Conservation (phyloP, 2,113 vertebrate genomes). For the Entomyzon cyanotis region DNA sequence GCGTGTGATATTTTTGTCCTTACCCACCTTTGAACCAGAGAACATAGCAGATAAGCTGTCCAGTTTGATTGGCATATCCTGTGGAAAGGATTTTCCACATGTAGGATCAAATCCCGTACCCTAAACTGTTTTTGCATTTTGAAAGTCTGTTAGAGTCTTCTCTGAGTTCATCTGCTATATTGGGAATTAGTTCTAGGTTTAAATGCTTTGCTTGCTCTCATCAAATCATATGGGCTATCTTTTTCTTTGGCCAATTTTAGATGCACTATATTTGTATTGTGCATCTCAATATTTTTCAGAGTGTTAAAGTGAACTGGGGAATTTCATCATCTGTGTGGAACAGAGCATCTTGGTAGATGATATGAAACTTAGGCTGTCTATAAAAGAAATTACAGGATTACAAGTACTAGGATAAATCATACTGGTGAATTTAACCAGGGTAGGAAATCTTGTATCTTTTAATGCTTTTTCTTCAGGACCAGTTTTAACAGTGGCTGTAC, state of each 20-base stretch:
- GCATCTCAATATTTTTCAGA: background rate
- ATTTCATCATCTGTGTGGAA: background rate
- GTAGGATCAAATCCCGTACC: background rate
- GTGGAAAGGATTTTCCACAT: background rate
- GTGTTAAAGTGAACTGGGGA: background rate
- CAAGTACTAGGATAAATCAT: background rate
- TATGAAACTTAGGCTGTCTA: background rate
- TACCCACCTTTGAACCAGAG: conserved; percentile 3
- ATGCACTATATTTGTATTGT: background rate
- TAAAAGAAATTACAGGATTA: background rate
- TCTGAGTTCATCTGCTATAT: background rate
- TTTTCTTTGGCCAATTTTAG: background rate
- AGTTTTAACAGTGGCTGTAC: conserved; percentile 7
- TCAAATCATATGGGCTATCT: background rate
- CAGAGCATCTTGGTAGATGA: background rate
- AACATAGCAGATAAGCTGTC: conserved; percentile 27
- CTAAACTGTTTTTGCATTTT: background rate
- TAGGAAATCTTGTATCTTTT: background rate
- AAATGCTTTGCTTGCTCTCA: background rate
- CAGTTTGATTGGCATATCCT: conserved; percentile 14
- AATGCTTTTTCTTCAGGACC: background rate
- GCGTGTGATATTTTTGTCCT: conserved; percentile 25
- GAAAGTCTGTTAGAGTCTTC: background rate
- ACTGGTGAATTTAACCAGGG: background rate
- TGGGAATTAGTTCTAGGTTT: background rate